Percentiles rank a stretch among this genome's conserved stretches.
phyloP scores from a whole-genome alignment of 2,797 vertebrate genomes.

The Alca torda region DNA sequence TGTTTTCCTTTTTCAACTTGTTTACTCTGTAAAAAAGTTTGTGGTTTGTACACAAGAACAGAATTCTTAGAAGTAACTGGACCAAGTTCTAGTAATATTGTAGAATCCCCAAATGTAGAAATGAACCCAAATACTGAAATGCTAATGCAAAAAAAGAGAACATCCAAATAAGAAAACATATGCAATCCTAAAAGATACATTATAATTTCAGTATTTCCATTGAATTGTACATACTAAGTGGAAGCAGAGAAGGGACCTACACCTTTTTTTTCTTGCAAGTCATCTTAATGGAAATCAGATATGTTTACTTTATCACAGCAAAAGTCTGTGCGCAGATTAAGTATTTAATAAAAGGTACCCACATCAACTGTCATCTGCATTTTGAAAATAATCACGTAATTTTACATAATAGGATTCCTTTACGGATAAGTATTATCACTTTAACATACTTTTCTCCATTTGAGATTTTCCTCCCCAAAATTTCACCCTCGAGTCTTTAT shows the following conservation, averaged over 20 bases:
- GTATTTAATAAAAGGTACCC: background rate
- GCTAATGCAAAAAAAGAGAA: background rate
- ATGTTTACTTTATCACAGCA: background rate
- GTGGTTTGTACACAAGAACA: background rate
- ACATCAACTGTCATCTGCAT: background rate
- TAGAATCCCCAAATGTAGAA: background rate
- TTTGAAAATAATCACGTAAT: background rate
- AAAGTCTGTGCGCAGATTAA: background rate
- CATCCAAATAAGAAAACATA: background rate
- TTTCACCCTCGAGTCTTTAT: background rate
- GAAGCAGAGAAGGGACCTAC: background rate
- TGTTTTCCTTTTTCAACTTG: background rate
- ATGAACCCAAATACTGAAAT: background rate
- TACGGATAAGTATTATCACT: background rate
- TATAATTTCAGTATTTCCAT: background rate
- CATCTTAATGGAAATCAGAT: background rate
- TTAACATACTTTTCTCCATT: background rate
- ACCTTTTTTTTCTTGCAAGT: background rate
- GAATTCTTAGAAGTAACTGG: background rate
- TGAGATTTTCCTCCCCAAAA: background rate
- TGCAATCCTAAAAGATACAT: background rate
- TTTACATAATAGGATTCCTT: background rate
- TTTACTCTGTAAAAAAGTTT: background rate
- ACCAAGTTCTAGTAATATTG: background rate
- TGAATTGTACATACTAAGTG: background rate